A percentile compares a stretch with the other conserved stretches of the same genome.
Conservation (phyloP, 2,888 invertebrate species). For the Allacma fusca region DNA sequence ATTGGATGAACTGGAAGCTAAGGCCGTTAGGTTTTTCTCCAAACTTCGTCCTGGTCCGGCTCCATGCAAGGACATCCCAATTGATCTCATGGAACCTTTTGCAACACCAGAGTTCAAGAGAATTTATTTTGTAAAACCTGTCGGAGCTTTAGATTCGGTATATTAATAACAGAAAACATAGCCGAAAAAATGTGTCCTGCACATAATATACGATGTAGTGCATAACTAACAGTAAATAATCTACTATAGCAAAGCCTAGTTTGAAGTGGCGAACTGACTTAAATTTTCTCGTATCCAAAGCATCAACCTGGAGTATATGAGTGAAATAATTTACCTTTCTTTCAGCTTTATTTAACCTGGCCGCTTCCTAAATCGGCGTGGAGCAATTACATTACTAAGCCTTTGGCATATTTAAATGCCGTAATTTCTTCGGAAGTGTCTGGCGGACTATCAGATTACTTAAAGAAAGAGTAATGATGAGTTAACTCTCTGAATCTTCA, state of each 20-base stretch:
- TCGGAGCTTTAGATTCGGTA: constrained; percentile 36
- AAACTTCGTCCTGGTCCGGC: constrained; percentile 23
- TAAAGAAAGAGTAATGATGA: constrained; percentile 22
- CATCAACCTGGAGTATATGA: background rate
- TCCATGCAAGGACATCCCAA: constrained; percentile 19
- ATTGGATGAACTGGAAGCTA: constrained; percentile 27
- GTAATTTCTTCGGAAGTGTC: constrained; percentile 36
- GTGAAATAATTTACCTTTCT: too few relatives aligned
- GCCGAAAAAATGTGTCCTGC: too few relatives aligned
- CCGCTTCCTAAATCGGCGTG: constrained; percentile 18
- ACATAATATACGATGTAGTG: too few relatives aligned
- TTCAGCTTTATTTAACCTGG: constrained; percentile 38
- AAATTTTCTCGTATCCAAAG: background rate
- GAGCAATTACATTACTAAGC: constrained; percentile 36
- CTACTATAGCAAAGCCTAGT: too few relatives aligned
- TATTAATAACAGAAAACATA: too few relatives aligned
- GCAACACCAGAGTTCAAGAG: constrained; percentile 28
- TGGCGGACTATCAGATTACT: constrained; percentile 30
- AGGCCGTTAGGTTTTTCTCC: constrained; percentile 22
- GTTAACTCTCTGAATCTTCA: background rate
- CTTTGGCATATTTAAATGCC: constrained; percentile 27
- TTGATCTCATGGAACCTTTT: constrained; percentile 5
- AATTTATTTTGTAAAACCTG: constrained; percentile 29
- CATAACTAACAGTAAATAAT: too few relatives aligned
- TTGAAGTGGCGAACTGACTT: background rate